Evolutionary conservation across 2,888 invertebrate species (phyloP).

Genomic region (Hesperia comma): DNA sequence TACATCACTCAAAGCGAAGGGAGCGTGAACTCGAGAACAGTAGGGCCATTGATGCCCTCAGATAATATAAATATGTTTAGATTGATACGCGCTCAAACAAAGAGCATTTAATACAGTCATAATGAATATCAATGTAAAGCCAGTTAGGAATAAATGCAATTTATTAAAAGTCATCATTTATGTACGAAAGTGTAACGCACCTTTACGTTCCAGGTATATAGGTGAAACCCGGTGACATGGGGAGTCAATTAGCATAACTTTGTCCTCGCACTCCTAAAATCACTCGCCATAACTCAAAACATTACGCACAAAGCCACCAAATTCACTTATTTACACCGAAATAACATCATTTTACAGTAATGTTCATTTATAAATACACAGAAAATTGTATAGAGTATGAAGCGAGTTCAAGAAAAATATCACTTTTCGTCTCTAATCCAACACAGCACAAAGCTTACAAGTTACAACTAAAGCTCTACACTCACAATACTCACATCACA

Average conservation of each 20-base stretch:
- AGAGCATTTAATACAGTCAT: conserved; percentile 41
- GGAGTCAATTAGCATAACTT: conserved; percentile 77
- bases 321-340: conserved; percentile 49
- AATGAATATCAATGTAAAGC: conserved; percentile 23
- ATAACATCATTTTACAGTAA: conserved; percentile 57
- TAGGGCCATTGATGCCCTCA: conserved; percentile 55
- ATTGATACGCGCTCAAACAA: conserved; percentile 48
- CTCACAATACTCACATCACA: neutral
- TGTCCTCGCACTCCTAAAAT: conserved; percentile 68
- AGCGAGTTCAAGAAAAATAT: conserved; percentile 54
- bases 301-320: conserved; percentile 51
- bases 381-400: conserved; percentile 48
- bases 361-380: conserved; percentile 62
- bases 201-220: conserved; percentile 76
- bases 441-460: conserved; percentile 28
- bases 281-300: conserved; percentile 67
- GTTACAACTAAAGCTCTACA: neutral
- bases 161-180: conserved; percentile 17
- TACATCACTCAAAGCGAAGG: conserved; percentile 13
- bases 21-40: conserved; percentile 48
- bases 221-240: conserved; percentile 78
- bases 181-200: conserved; percentile 64
- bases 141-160: neutral
- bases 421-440: conserved; percentile 15
- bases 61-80: conserved; percentile 61